Evolutionary conservation across 2,888 invertebrate species (phyloP), one percentile per base, ranked within the genome.

Genomic region (Erebia palarica): DNA sequence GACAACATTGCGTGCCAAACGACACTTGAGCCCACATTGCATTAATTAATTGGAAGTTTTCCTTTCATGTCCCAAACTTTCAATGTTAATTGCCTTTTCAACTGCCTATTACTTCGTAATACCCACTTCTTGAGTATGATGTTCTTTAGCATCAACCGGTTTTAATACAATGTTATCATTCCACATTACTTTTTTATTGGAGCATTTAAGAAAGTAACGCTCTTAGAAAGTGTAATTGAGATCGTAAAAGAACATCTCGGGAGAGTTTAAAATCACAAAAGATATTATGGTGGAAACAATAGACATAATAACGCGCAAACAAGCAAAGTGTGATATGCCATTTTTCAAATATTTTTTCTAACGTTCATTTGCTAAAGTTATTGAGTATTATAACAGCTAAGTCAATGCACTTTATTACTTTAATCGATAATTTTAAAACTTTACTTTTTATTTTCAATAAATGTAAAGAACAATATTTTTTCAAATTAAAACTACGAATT

Each of bases 41-140:
- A 81, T 84, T 88, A 86, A 88, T 90, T 88, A 90, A 89, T 89
- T 87, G 85, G 82, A 84, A 83, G 80, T 83, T 87, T 82, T 84
- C 83, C 81, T 79, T 81, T 77, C 77, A 79, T 73, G 79, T 81
- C 74, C 77, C 80, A 76, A 85, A 86, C 80, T 86, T 86, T 79
- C 79, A 81, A 81, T 82, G 86, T 83, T 89, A 87, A 89, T 89
- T 87, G 85, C 81, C 79, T 80, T 85, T 84, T 84, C 82, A 79
- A 80, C 81, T 78, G 79, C 83, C 83, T 78, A 83, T 84, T 85
- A 82, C 82, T 79, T 79, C 81, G 74, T 73, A 75, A 69, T 69
- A 71, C 63, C 73, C 69, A 70, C 70, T 74, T 72, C 61, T 65
- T 73, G 61, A 67, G 73, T 75, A 73, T 75, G 67, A 72, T 67